Conservation (phyloP, 2,888 invertebrate genomes). For the Clostera curtula region DNA sequence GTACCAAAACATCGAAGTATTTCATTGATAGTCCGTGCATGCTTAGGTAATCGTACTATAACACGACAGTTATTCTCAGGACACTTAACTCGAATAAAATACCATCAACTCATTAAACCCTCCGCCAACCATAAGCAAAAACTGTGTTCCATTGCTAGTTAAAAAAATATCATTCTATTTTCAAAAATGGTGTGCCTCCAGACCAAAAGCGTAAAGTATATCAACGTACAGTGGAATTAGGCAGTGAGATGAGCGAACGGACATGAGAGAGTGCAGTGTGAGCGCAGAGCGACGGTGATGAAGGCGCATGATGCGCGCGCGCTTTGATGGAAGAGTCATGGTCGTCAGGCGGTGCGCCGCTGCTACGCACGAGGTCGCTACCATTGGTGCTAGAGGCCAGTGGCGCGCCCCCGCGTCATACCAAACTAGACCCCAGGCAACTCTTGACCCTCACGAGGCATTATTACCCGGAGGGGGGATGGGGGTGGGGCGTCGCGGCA, state of each 20-base stretch:
- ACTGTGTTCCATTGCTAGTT: too few species aligned
- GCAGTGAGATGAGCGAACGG: conserved; percentile 35
- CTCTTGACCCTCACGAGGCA: conserved; percentile 83
- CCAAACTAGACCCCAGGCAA: conserved; percentile 71
- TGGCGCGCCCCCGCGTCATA: conserved; percentile 60
- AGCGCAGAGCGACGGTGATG: conserved; percentile 54
- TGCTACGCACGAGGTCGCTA: conserved; percentile 79
- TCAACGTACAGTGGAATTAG: conserved; percentile 3
- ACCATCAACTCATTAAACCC: too few species aligned
- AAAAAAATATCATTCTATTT: too few species aligned
- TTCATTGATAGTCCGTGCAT: too few species aligned
- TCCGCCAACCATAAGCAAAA: too few species aligned
- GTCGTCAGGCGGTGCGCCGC: conserved; percentile 74
- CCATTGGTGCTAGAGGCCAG: conserved; percentile 78
- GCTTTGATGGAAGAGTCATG: conserved; percentile 73
- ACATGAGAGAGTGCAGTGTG: conserved; percentile 48
- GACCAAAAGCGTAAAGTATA: conserved; percentile 6
- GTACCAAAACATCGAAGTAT: too few species aligned
- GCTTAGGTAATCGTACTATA: too few species aligned
- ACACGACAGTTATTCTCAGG: too few species aligned
- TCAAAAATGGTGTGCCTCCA: conserved; percentile 18
- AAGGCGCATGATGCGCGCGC: conserved; percentile 61
- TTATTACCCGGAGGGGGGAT: conserved; percentile 91
- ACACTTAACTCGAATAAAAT: too few species aligned
- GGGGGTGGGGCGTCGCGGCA: conserved; percentile 88